A percentile compares a stretch with the other conserved stretches of the same genome.
These are phyloP conservation scores for Nomada fucata DNA, from an alignment of 2,888 invertebrate genomes.

Conservation along the genomic window DNA sequence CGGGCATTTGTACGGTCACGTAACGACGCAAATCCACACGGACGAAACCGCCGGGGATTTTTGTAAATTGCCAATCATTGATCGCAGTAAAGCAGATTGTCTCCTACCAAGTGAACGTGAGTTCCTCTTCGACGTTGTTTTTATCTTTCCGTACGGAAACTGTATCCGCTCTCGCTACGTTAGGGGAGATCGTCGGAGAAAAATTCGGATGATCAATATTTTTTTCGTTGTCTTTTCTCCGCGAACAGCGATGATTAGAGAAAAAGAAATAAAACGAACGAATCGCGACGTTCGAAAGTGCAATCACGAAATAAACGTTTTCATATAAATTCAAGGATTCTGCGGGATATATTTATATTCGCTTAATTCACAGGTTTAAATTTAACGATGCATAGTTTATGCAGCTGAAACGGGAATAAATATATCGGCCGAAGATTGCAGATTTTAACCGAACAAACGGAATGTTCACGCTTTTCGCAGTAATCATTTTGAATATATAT, in stretches of 20 bases:
- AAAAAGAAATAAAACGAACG: neutral
- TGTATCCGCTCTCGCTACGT: slow-evolving; percentile 32
- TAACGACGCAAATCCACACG: slow-evolving; percentile 55
- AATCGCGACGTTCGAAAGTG: neutral
- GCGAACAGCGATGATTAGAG: neutral
- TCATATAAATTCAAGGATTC: too few species aligned
- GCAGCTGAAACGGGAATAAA: neutral
- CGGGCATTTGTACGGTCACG: slow-evolving; percentile 36
- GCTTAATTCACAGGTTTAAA: too few species aligned
- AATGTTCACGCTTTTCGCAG: neutral
- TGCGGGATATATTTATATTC: too few species aligned
- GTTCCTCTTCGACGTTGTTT: slow-evolving; percentile 45
- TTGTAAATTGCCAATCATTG: slow-evolving; percentile 81
- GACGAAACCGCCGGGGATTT: slow-evolving; percentile 76
- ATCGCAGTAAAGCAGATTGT: slow-evolving; percentile 77
- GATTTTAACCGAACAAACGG: neutral
- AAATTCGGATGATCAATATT: neutral
- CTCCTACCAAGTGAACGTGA: slow-evolving; percentile 39
- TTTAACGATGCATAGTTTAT: neutral
- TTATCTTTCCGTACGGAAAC: slow-evolving; percentile 45
- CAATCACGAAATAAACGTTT: neutral
- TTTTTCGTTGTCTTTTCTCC: neutral
- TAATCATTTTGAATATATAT: too few species aligned
- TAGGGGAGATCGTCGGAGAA: neutral
- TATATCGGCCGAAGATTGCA: neutral